Base-by-base conservation (phyloP, 2,113 vertebrate species). In the Globicephala melas region DNA sequence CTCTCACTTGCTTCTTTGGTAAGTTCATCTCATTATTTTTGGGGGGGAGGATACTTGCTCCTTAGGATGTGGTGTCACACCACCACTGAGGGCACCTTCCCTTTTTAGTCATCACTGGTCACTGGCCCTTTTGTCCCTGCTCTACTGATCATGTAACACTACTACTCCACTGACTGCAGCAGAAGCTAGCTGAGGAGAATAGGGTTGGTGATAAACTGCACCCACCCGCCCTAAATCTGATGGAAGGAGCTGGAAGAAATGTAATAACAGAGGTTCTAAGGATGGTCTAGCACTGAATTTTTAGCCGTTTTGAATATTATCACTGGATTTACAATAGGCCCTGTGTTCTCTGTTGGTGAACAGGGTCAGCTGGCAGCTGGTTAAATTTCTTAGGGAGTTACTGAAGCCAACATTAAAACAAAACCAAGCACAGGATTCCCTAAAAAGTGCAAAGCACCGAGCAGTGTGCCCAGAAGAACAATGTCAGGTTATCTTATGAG, bases 321-420 rank as follows among this genome's bases (percentile, higher is more conserved):
- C 62, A 21, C 80, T 80, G 53, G 36, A 18, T 47, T 74, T 41
- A 97, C 84, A 97, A 96, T 23, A 85, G 84, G 70, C 60, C 91
- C 93, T 88, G 90, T 97, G 93, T 76, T 88, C 92, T 87, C 36
- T 74, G 73, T 91, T 81, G 92, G 65, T 93, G 91, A 91, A 74
- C 1, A 71, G 60, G 81, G 93, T 91, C 76, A 83, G 89, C 4
- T 96, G 94, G 93, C 91, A 96, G 80, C 91, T 81, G 93, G 71
- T 76, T 74, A 6, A 8, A 44, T 96, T 92, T 97, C 96, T 67
- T 28, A 50, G 91, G 94, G 74, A 67, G 65, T 81, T 71, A 81
- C 18, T 81, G 76, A 77, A 95, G 94, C 87, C 94, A 88, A 53
- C 26, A 26, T 13, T 71, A 86, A 95, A 95, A 95, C 73, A 96